Conservation (phyloP, 2,888 invertebrate species). For the Dusona sp. region DNA sequence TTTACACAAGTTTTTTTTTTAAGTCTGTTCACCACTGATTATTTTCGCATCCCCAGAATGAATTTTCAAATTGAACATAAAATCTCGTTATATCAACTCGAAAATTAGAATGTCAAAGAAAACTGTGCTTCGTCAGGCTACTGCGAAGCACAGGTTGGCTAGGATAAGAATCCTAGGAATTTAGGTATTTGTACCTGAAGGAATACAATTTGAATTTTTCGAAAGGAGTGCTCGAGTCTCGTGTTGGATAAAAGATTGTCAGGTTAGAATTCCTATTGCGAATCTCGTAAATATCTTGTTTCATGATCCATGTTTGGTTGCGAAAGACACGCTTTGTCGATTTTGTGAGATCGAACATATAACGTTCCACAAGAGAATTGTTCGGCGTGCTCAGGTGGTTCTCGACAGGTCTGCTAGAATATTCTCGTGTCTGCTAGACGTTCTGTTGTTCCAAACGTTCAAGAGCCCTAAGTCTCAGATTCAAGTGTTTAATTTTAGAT, state of each 20-base stretch:
- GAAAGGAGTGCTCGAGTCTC: conserved; percentile 21
- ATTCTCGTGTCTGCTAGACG: conserved; percentile 34
- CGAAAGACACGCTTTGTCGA: conserved; percentile 61
- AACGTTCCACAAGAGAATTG: conserved; percentile 62
- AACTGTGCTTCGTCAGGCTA: background rate
- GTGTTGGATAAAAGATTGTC: conserved; percentile 5
- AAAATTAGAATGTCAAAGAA: background rate
- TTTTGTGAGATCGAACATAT: conserved; percentile 54
- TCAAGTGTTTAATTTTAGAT: background rate
- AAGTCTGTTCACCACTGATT: too few species aligned
- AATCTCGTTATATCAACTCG: background rate
- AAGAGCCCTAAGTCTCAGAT: background rate
- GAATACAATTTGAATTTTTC: conserved; percentile 9
- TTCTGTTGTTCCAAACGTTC: conserved; percentile 29
- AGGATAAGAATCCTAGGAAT: too few species aligned
- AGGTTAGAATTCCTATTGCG: conserved; percentile 44
- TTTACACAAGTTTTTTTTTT: too few species aligned
- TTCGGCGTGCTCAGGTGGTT: conserved; percentile 53
- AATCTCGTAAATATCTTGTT: conserved; percentile 60
- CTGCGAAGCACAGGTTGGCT: too few species aligned
- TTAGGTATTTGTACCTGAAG: background rate
- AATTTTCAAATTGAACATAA: background rate
- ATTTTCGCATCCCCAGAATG: background rate
- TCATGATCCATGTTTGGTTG: background rate
- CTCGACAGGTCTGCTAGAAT: conserved; percentile 38